Evolutionary conservation across 2,113 vertebrate genomes (phyloP).

Genomic region (Buteo buteo): DNA sequence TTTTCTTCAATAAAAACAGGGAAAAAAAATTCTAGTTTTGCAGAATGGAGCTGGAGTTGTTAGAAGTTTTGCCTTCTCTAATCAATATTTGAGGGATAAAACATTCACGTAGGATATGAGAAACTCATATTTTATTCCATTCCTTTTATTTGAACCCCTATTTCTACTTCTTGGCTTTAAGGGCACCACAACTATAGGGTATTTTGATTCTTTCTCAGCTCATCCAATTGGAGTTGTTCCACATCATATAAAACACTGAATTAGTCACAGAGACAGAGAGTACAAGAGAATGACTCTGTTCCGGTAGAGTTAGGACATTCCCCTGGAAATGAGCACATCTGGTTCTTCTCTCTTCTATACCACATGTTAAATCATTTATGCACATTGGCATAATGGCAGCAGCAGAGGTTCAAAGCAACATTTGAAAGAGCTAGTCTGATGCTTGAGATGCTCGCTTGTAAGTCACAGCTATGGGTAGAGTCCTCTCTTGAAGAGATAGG

Average conservation of each 20-base stretch:
- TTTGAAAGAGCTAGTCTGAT: background rate
- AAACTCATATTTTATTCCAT: background rate
- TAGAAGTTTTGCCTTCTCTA: constrained; percentile 23
- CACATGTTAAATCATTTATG: constrained; percentile 54
- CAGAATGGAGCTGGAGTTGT: background rate
- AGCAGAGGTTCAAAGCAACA: background rate
- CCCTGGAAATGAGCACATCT: constrained; percentile 66
- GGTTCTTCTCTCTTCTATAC: constrained; percentile 54
- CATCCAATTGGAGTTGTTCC: constrained; percentile 51
- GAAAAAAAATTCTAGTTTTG: background rate
- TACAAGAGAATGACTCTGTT: constrained; percentile 62
- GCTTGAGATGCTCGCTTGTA: background rate
- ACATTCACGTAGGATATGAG: fast-evolving
- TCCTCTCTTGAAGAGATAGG: background rate
- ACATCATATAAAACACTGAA: constrained; percentile 54
- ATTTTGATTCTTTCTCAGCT: constrained; percentile 27
- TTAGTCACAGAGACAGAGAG: constrained; percentile 57
- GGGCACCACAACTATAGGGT: background rate
- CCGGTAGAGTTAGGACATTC: constrained; percentile 57
- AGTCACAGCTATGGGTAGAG: background rate
- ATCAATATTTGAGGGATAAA: constrained; percentile 1
- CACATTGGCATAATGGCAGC: constrained; percentile 38
- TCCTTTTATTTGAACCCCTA: background rate
- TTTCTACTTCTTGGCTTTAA: background rate
- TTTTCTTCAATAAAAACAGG: constrained; percentile 14